Conservation (phyloP, 1,140 invertebrate species). For the Listronotus oregonensis region DNA sequence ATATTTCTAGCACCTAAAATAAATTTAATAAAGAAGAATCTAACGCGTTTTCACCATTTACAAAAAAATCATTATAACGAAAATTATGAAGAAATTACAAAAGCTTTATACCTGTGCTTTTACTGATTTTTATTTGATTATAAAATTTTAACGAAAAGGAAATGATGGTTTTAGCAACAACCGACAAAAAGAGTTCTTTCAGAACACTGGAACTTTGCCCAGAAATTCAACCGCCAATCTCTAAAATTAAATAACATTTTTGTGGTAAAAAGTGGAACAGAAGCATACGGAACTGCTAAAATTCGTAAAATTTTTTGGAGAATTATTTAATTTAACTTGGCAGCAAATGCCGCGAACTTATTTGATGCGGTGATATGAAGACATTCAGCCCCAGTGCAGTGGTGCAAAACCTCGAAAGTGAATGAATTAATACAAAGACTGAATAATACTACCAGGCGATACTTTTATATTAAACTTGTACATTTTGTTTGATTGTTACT, state of each 20-base stretch:
- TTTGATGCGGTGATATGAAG: conserved; percentile 16
- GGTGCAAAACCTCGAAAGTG: no score
- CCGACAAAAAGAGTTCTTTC: neutral
- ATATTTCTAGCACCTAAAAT: no score
- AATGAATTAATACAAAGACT: no score
- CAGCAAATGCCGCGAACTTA: conserved; percentile 10
- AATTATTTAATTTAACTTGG: conserved; percentile 32
- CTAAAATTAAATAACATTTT: conserved; percentile 27
- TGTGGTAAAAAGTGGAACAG: conserved; percentile 18
- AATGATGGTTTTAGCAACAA: neutral
- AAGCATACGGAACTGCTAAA: conserved; percentile 27
- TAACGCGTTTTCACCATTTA: no score
- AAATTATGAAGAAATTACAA: neutral
- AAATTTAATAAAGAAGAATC: no score
- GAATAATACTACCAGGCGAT: no score
- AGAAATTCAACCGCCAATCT: conserved; percentile 20
- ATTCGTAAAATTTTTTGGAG: conserved; percentile 18
- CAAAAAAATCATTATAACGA: neutral
- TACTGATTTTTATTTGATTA: neutral
- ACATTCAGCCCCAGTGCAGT: conserved; percentile 9
- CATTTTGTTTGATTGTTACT: no score
- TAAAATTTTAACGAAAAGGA: conserved; percentile 2
- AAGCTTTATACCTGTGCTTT: neutral
- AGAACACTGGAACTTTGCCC: conserved; percentile 14
- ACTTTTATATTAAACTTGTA: no score